A percentile compares a stretch with the other conserved stretches of the same genome.
Evolutionary conservation across 35 echinoderm and acorn worm species (phyloP).

Genomic region (Ophioderma brevispina): DNA sequence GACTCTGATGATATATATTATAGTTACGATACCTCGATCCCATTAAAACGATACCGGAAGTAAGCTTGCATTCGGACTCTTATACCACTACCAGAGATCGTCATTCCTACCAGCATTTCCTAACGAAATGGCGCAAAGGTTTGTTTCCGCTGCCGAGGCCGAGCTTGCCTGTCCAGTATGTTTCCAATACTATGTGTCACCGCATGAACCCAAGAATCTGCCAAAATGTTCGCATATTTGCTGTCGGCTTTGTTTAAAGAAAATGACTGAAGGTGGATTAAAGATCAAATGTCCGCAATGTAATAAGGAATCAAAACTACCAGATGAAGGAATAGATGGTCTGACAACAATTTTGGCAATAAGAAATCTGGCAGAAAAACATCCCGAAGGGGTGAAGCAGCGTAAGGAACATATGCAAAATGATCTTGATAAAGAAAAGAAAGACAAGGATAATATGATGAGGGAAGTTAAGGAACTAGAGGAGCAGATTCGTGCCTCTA

Average conservation of each 20-base stretch:
- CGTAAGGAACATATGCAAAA: background rate
- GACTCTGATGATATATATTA: too few relatives aligned
- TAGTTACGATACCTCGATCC: too few relatives aligned
- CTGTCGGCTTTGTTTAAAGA: background rate
- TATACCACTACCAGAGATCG: too few relatives aligned
- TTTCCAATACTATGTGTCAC: background rate
- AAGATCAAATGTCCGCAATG: background rate
- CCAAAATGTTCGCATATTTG: background rate
- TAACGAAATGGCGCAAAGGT: too few relatives aligned
- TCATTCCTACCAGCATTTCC: too few relatives aligned
- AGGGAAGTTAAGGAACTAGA: too few relatives aligned
- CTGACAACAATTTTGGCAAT: background rate
- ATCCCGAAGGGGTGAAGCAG: background rate
- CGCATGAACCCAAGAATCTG: background rate
- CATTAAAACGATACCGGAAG: too few relatives aligned
- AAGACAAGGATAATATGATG: background rate
- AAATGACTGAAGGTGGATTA: background rate
- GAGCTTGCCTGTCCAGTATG: background rate
- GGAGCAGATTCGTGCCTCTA: background rate
- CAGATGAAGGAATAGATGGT: background rate
- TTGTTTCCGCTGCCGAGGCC: background rate
- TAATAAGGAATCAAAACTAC: background rate
- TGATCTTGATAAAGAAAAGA: background rate
- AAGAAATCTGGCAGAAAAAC: background rate
- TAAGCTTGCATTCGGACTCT: too few relatives aligned